These are phyloP conservation scores for Polia nebulosa DNA, from an alignment of 2,888 invertebrate species.

Conservation along the genomic window DNA sequence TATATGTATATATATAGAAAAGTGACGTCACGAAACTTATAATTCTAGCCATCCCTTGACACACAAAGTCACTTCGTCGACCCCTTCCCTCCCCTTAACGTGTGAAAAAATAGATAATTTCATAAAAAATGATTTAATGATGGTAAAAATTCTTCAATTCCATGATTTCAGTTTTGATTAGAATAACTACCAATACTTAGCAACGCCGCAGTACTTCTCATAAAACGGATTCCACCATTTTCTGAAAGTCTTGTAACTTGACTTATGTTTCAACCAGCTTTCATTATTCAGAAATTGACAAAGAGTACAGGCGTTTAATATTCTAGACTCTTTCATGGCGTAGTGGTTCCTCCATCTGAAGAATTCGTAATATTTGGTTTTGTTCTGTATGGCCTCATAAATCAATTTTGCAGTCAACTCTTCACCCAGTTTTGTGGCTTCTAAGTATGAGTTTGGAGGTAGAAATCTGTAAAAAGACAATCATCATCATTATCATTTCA, in stretches of 20 bases:
- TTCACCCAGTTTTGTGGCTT: constrained; percentile 69
- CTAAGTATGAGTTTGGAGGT: constrained; percentile 78
- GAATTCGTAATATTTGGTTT: constrained; percentile 74
- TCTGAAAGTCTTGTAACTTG: constrained; percentile 71
- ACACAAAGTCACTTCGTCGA: too few relatives aligned
- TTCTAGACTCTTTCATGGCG: constrained; percentile 64
- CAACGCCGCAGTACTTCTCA: constrained; percentile 61
- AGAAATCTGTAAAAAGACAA: constrained; percentile 71
- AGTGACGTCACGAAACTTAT: too few relatives aligned
- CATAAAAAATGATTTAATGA: background rate
- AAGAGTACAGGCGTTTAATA: constrained; percentile 75
- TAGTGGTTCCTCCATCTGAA: constrained; percentile 83
- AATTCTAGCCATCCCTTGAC: too few relatives aligned
- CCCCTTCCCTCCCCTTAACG: too few relatives aligned
- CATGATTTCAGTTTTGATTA: background rate
- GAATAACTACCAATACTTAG: constrained; percentile 5
- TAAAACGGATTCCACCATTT: constrained; percentile 81
- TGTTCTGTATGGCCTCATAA: constrained; percentile 71
- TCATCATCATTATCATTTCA: too few relatives aligned
- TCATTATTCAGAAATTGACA: constrained; percentile 77
- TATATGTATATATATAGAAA: too few relatives aligned
- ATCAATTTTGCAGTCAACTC: constrained; percentile 73
- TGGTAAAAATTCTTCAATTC: background rate
- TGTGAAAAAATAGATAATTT: too few relatives aligned
- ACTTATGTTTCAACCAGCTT: constrained; percentile 67